Conservation (phyloP, 1,140 invertebrate genomes). For the Drosophila subpulchrella region DNA sequence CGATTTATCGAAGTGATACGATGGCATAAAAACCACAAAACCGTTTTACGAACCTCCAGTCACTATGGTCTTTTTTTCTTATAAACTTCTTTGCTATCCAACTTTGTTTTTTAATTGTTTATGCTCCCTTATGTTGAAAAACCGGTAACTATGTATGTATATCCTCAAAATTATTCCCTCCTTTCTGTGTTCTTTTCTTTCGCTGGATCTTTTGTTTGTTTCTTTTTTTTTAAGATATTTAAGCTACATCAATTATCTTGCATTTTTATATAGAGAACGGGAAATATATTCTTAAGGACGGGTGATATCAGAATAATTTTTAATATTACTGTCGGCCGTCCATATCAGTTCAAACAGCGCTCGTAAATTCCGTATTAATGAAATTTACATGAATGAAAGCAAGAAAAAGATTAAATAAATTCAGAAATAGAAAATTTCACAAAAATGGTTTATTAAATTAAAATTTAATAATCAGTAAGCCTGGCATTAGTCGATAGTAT, state of each 20-base stretch:
- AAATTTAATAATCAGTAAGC: not conserved
- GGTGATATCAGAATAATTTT: not conserved
- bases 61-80: not conserved
- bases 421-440: too few species aligned
- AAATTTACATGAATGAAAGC: not conserved
- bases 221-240: conserved; percentile 7
- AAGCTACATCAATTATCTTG: conserved; percentile 13
- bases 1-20: not conserved
- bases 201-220: conserved; percentile 1
- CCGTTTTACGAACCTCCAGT: not conserved
- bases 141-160: conserved; percentile 21
- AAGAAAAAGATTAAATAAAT: not conserved
- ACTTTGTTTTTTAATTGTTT: conserved; percentile 18
- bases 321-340: not conserved
- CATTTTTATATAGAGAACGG: not conserved
- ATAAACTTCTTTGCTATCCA: not conserved
- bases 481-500: not conserved
- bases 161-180: conserved; percentile 18
- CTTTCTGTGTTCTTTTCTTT: conserved; percentile 8
- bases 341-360: not conserved
- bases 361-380: not conserved
- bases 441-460: not conserved
- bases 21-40: not conserved
- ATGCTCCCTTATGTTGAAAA: conserved; percentile 10
- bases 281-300: not conserved